Base-by-base conservation (phyloP, 1,140 invertebrate species). In the Subanguina moxae region DNA sequence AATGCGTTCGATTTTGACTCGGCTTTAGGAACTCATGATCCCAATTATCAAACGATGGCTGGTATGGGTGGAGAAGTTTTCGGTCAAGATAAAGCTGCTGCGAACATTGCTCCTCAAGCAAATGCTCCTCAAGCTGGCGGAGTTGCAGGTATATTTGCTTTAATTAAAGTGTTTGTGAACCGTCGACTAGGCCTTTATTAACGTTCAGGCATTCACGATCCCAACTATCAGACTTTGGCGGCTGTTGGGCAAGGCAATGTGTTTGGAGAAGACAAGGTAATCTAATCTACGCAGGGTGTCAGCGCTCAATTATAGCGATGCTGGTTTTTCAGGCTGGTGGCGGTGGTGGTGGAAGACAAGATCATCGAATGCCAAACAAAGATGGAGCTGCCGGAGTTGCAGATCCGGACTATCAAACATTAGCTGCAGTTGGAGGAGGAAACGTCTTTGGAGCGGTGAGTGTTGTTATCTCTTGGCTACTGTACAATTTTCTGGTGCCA, bases 211-310 rank as follows among this genome's bases (percentile, higher is more conserved):
- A 68, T 57, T 8, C 32, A 68, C 17, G 66, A 68, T 57, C 63
- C 67, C 21, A 69, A 69, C 28, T 69, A 69, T 67, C 67, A 69
- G 21, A 69, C 67, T 0, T 46, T 69, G 17, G 67, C 67, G 19
- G 56, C 32, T n/a, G 38, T 69, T n/a, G 62, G 48, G 23, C 58
- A 30, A 43, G 71, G 64, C 38, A 61, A 69, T 28, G 23, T 23
- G 32, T 69, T 69, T 58, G 67, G 62, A 27, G n/a, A 30, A 15
- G 63, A 69, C 13, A 65, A 65, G 21, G 67, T 67, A 57, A 38
- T 11, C 32, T 38, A 38, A 11, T 38, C 3, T 38, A 11, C 32
- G 11, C 11, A 5, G 3, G 3, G 32, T 38, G 3, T 38, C 3
- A 3, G 3, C 3, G 11, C 3, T 5, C 32, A 11, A 38, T 11